Conservation (phyloP, 2,888 invertebrate genomes). For the Hyles lineata region DNA sequence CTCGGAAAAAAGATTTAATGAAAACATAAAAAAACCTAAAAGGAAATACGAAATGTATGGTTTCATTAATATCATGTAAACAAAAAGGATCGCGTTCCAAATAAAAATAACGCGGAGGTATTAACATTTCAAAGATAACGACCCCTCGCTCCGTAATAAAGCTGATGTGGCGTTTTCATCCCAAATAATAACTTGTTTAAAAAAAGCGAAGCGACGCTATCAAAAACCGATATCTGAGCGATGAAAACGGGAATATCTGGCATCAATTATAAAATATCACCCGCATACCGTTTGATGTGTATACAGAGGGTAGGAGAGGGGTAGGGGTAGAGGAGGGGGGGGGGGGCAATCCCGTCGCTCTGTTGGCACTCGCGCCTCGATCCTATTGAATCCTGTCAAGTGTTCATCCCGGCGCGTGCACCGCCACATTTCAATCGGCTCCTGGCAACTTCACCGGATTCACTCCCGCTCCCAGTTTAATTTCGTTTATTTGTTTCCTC, state of each 20-base stretch:
- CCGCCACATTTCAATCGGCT: constrained; percentile 5
- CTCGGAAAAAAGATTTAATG: not conserved
- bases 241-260: constrained; percentile 46
- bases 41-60: not conserved
- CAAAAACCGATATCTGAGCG: constrained; percentile 55
- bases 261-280: constrained; percentile 57
- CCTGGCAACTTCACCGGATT: constrained; percentile 12
- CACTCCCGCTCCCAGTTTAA: constrained; percentile 9
- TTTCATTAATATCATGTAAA: constrained; percentile 21
- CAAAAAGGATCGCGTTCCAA: constrained; percentile 17
- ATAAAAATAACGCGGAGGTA: constrained; percentile 27
- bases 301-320: constrained; percentile 44
- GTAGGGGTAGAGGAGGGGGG: too few relatives aligned
- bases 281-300: constrained; percentile 51
- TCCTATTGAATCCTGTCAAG: constrained; percentile 8
- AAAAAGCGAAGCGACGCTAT: constrained; percentile 51
- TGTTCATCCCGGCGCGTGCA: constrained; percentile 13
- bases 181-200: constrained; percentile 36
- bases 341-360: constrained; percentile 5
- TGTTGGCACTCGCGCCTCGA: constrained; percentile 11
- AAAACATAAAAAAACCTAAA: not conserved
- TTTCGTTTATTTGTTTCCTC: constrained; percentile 14
- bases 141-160: constrained; percentile 34
- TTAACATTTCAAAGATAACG: constrained; percentile 29
- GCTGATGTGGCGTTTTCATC: constrained; percentile 30